These are phyloP conservation scores for Acropternis orthonyx DNA, from an alignment of 2,797 vertebrate genomes.

Conservation along the genomic window DNA sequence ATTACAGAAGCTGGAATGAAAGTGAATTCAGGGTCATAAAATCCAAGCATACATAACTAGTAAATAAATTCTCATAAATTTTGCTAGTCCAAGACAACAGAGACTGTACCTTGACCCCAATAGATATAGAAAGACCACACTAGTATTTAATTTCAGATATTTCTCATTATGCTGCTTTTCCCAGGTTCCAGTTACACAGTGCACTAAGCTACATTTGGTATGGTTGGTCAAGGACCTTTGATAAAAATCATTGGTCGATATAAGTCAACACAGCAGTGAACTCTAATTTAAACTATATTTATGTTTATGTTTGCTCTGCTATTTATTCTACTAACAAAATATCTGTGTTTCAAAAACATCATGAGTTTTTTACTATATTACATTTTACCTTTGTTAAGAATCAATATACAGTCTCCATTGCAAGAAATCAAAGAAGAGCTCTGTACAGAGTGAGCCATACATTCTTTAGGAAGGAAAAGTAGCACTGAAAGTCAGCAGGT, in stretches of 20 bases:
- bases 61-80: neutral
- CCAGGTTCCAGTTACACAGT: neutral
- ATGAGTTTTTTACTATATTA: neutral
- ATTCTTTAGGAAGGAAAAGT: neutral
- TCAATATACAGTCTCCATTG: neutral
- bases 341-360: neutral
- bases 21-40: neutral
- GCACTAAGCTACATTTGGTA: neutral
- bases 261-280: neutral
- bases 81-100: neutral
- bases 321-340: neutral
- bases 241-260: neutral
- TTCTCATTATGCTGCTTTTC: neutral
- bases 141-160: neutral
- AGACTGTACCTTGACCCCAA: neutral
- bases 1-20: neutral
- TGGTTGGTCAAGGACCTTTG: neutral
- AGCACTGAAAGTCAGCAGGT: neutral
- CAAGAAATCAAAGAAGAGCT: neutral
- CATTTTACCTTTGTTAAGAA: neutral
- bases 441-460: neutral
- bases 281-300: neutral
- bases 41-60: neutral
- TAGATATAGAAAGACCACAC: accelerated
- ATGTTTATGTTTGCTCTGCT: neutral